Base-by-base conservation (phyloP, 1,140 invertebrate genomes). In the Meloidogyne floridensis region DNA sequence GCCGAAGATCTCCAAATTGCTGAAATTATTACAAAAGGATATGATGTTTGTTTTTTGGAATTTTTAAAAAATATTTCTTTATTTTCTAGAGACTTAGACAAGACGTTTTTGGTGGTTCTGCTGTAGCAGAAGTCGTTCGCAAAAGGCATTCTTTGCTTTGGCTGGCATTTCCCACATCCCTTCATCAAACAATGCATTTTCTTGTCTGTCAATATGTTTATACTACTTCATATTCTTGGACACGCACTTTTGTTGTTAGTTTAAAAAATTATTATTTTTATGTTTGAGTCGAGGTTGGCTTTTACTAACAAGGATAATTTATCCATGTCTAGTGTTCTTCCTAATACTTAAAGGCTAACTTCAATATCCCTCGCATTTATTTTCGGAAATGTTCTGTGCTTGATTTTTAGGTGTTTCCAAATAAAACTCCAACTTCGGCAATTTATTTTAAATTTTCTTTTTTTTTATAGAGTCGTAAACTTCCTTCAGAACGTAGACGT, bases 181-280 rank as follows among this genome's bases (percentile, higher is more conserved):
- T 71, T 43, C 80, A 75, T 72, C 47, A 81, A 69, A 86, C 81
- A 4, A n/a, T 71, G 15, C 85, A 85, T 65, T 86, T 81, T 72
- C 54, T 86, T 32, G 59, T 86, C 18, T 70, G 47, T 11, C 73
- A 83, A 71, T 87, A 32, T 72, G 59, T 80, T 53, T 86, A 86
- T 72, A 71, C 82, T 54, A 78, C 59, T 70, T 75, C 85, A 11
- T 87, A 84, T 79, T n/a, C 42, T 18, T 82, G 74, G 81, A 84
- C 85, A 10, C 32, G 85, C 20, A 65, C 72, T 70, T 86, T 87
- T 77, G 85, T 86, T 18, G 82, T 85, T 8, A 51, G 80, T 75
- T 69, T 42, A 43, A 43, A 32, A 32, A 32, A 32, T 76, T 73
- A 32, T 32, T 32, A 1, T 32, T 32, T 32, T 32, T 32, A 32